Base-by-base conservation (phyloP, 2,888 invertebrate species). In the Pheosia gnoma region DNA sequence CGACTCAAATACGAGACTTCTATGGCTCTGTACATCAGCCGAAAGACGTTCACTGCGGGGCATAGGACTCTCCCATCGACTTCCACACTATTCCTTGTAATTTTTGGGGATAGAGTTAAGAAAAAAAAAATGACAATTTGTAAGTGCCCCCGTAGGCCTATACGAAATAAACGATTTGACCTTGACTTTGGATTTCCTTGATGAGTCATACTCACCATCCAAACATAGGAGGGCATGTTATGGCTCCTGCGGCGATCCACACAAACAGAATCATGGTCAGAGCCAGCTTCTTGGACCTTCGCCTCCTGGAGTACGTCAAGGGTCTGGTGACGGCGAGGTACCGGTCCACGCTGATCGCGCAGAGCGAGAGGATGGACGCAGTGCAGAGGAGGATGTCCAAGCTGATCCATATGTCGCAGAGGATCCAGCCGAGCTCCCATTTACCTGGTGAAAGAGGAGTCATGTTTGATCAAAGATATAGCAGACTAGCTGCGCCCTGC, bases 251-350 rank as follows among this genome's bases (percentile, higher is more conserved):
- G 38, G 97, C 94, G 6, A 97, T 94, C 99, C 99, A 99, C 0
- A 98, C 98, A 56, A 96, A 96, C 57, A 97, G 94, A 69, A 98
- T 98, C 96, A 98, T 97, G 11, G 97, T 94, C 59, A 97, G 95
- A 0, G 98, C 98, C 64, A 98, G 89, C 66, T 97, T 95, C 90
- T 97, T 97, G 3, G 97, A 97, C 62, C 98, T 96, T 78, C 98
- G 94, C 79, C 98, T 95, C 75, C 97, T 95, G 53, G 98, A 98
- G 90, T 99, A 99, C 65, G 97, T 97, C 71, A 99, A 91, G 0
- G 99, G 99, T 80, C 97, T 96, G 55, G 98, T 98, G 61, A 99
- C 98, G 36, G 99, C 99, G 74, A 99, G 94, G 89, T 99, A 99
- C 74, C 97, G 94, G 89, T 97, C 97, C 68, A 98, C 95, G 79